phyloP scores from a whole-genome alignment of 2,888 invertebrate genomes.

The Caenorhabditis uteleia region DNA sequence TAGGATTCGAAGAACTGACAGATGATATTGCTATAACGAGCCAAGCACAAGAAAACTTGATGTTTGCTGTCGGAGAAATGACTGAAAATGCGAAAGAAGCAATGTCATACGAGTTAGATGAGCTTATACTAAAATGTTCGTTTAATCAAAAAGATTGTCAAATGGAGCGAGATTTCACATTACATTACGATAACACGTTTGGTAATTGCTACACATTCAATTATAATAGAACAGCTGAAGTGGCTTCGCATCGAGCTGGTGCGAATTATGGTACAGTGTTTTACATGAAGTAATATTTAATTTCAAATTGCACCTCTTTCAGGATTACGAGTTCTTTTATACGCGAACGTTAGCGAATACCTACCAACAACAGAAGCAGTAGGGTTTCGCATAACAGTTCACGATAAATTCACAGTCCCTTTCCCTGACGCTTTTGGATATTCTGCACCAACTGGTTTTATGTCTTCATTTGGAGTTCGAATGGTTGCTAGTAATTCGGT shows the following conservation, averaged over 20 bases:
- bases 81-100: constrained; percentile 48
- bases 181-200: constrained; percentile 67
- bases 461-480: constrained; percentile 67
- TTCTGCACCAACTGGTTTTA: constrained; percentile 68
- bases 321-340: constrained; percentile 67
- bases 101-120: constrained; percentile 64
- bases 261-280: constrained; percentile 65
- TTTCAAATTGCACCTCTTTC: neutral
- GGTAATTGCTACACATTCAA: constrained; percentile 69
- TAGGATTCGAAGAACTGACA: constrained; percentile 66
- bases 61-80: constrained; percentile 68
- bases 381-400: constrained; percentile 67
- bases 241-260: constrained; percentile 66
- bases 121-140: constrained; percentile 68
- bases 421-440: constrained; percentile 69
- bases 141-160: constrained; percentile 69
- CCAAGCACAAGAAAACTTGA: constrained; percentile 67
- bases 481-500: constrained; percentile 52
- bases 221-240: constrained; percentile 59
- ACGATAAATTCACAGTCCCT: constrained; percentile 68
- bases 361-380: constrained; percentile 68
- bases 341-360: constrained; percentile 67
- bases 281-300: neutral
- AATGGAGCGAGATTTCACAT: constrained; percentile 65
- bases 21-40: constrained; percentile 68